A percentile compares a stretch with the other conserved stretches of the same genome.
phyloP scores from a whole-genome alignment of 2,113 vertebrate genomes.

The Thalassarche chlororhynchos region DNA sequence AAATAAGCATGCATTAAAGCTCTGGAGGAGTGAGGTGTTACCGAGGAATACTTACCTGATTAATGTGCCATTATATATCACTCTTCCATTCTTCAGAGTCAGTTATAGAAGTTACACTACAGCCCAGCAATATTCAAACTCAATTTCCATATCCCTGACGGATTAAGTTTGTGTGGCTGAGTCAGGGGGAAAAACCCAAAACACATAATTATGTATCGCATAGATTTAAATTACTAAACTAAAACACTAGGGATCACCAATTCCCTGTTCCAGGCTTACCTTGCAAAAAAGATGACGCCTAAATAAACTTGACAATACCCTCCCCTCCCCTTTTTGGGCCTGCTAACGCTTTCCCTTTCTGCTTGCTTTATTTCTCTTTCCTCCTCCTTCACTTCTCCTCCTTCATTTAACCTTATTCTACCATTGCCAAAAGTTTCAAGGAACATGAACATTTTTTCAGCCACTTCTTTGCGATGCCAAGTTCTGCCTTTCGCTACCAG shows the following conservation, averaged over 20 bases:
- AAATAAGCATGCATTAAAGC: not conserved
- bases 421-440: not conserved
- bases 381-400: not conserved
- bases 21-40: not conserved
- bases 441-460: not conserved
- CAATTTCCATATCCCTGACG: not conserved
- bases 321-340: not conserved
- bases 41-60: not conserved
- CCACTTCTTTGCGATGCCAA: not conserved
- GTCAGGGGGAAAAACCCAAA: not conserved
- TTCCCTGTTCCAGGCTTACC: not conserved
- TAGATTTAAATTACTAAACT: not conserved
- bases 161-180: not conserved
- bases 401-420: not conserved
- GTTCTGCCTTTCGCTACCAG: not conserved
- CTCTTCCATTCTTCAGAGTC: not conserved
- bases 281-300: not conserved
- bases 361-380: not conserved
- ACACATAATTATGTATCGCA: not conserved
- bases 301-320: not conserved
- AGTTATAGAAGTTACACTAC: not conserved
- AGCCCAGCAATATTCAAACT: not conserved
- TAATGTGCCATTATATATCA: not conserved
- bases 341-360: not conserved
- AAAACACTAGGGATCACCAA: not conserved